These are phyloP conservation scores for Phrynosoma platyrhinos DNA, from an alignment of 2,113 vertebrate genomes.

Conservation along the genomic window DNA sequence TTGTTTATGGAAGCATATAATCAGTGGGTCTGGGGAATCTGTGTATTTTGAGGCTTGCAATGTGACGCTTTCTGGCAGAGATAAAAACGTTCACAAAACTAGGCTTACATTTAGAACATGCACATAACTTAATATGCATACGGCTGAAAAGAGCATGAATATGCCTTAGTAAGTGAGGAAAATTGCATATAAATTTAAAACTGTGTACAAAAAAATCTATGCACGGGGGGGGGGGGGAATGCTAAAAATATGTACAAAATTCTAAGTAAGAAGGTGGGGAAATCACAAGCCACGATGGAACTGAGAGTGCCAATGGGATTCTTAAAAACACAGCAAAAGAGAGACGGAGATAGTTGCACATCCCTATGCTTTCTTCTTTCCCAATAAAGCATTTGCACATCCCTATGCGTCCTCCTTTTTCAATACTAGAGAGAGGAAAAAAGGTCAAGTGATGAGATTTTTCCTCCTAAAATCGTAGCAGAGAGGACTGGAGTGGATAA, in stretches of 20 bases:
- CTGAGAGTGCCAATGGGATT: not conserved
- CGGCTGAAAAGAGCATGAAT: no score
- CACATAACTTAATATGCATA: not conserved
- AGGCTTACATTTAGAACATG: not conserved
- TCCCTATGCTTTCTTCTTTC: no score
- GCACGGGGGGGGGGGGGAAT: no score
- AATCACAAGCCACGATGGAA: not conserved
- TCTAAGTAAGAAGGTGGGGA: not conserved
- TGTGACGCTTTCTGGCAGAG: not conserved
- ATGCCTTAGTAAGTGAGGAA: no score
- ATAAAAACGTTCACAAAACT: not conserved
- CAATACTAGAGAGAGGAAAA: not conserved
- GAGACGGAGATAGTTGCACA: not conserved
- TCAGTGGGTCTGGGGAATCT: no score
- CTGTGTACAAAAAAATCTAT: no score
- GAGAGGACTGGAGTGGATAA: not conserved
- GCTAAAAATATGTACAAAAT: not conserved
- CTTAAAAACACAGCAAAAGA: not conserved
- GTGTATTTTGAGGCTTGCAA: no score
- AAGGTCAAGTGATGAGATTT: conserved; percentile 38
- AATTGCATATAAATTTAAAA: no score
- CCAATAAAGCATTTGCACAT: not conserved
- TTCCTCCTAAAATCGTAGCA: conserved; percentile 27
- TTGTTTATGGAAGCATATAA: no score
- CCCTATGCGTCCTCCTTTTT: conserved; percentile 17